Evolutionary conservation across 2,888 invertebrate genomes (phyloP).

Genomic region (Chymomyza caudatula): DNA sequence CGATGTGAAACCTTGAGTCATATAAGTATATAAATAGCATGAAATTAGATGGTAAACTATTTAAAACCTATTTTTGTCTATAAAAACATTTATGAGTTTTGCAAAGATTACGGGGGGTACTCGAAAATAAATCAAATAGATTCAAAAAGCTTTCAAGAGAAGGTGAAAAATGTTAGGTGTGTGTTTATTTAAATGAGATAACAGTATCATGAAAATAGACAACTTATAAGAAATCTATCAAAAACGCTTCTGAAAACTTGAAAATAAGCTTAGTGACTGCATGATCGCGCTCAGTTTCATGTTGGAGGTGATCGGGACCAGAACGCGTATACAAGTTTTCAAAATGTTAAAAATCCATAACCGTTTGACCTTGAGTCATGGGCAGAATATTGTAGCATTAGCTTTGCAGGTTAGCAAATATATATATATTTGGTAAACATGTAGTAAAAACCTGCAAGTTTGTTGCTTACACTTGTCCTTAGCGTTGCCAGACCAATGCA

Average conservation of each 20-base stretch:
- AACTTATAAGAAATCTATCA: not conserved
- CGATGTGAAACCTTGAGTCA: constrained; percentile 38
- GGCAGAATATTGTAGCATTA: not conserved
- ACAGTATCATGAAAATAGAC: no score
- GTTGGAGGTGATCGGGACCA: not conserved
- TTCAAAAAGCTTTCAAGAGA: not conserved
- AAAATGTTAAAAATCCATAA: not conserved
- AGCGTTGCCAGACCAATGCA: not conserved
- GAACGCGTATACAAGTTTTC: not conserved
- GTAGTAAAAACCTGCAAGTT: no score
- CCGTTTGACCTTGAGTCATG: not conserved
- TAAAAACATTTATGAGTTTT: not conserved
- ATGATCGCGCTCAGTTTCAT: not conserved
- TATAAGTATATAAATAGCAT: constrained; percentile 20
- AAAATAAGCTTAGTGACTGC: not conserved
- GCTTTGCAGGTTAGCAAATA: not conserved
- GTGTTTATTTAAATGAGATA: no score
- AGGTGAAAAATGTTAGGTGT: not conserved
- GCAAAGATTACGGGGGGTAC: not conserved
- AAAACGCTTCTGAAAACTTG: not conserved
- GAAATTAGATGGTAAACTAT: not conserved
- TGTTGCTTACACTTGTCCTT: not conserved
- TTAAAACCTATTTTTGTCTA: not conserved
- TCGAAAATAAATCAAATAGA: no score
- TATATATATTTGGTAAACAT: no score